phyloP scores from a whole-genome alignment of 2,113 vertebrate species.

The Spea multiplicata region DNA sequence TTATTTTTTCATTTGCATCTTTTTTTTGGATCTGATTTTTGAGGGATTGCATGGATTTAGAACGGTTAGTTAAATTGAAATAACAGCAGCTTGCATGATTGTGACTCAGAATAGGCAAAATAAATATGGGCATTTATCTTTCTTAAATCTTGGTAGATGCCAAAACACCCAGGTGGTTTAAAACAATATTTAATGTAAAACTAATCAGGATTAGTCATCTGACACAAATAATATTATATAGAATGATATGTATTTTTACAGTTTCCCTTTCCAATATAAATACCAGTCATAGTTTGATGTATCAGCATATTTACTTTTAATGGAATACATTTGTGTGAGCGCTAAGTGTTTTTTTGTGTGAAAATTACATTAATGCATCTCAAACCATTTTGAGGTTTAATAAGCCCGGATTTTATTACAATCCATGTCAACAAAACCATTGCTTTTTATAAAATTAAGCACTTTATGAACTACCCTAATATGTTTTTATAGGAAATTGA shows the following conservation, averaged over 20 bases:
- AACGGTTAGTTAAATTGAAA: too few relatives aligned
- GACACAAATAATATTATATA: background rate
- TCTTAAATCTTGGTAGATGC: too few relatives aligned
- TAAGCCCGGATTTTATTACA: constrained; percentile 31
- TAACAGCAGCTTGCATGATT: too few relatives aligned
- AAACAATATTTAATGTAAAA: background rate
- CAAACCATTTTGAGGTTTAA: constrained; percentile 36
- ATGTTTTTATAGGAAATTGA: constrained; percentile 23
- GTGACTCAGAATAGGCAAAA: too few relatives aligned
- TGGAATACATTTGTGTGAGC: constrained; percentile 25
- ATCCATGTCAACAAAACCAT: constrained; percentile 33
- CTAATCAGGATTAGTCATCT: background rate
- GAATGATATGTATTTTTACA: background rate
- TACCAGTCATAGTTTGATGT: constrained; percentile 14
- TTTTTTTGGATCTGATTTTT: too few relatives aligned
- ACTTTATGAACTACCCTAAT: constrained; percentile 28
- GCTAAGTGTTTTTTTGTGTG: constrained; percentile 36
- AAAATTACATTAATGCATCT: constrained; percentile 25
- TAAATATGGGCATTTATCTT: too few relatives aligned
- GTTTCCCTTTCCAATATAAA: background rate
- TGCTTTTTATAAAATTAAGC: constrained; percentile 19
- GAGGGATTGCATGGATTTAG: too few relatives aligned
- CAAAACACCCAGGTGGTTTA: too few relatives aligned
- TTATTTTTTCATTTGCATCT: too few relatives aligned
- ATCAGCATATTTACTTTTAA: constrained; percentile 17